Conservation (phyloP, 2,113 vertebrate genomes). For the Madoqua kirkii region DNA sequence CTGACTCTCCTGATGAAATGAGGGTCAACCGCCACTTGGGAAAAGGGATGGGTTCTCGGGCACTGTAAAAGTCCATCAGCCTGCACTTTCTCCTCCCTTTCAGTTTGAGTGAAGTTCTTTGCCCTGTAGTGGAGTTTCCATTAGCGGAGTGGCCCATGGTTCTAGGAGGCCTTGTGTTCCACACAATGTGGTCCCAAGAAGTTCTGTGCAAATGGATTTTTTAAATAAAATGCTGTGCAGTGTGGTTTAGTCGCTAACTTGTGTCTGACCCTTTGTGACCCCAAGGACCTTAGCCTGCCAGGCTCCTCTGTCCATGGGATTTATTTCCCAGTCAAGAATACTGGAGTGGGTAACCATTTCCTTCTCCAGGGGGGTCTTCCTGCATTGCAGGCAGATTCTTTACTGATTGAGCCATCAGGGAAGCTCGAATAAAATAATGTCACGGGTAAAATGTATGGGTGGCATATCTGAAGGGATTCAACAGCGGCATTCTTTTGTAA, state of each 20-base stretch:
- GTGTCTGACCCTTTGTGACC: not conserved
- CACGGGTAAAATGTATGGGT: not conserved
- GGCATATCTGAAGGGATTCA: not conserved
- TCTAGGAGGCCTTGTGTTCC: not conserved
- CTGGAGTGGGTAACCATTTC: not conserved
- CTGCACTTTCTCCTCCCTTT: not conserved
- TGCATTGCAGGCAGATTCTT: not conserved
- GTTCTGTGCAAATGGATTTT: not conserved
- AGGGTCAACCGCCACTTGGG: not conserved
- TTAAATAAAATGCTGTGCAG: not conserved
- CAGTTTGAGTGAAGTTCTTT: not conserved
- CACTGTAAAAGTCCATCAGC: fast-evolving
- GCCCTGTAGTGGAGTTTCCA: not conserved
- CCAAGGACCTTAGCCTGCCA: not conserved
- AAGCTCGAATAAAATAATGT: not conserved
- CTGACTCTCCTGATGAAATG: not conserved
- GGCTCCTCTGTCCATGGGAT: not conserved
- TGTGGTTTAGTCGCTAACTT: not conserved
- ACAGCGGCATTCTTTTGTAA: not conserved
- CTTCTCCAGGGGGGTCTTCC: not conserved
- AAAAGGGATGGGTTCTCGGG: not conserved
- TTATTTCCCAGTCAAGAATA: not conserved
- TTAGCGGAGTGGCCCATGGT: not conserved
- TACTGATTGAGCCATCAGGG: not conserved
- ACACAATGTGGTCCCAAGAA: not conserved